A percentile compares a stretch with the other conserved stretches of the same genome.
Conservation (phyloP, 2,797 vertebrate species). For the Poecile montanus region DNA sequence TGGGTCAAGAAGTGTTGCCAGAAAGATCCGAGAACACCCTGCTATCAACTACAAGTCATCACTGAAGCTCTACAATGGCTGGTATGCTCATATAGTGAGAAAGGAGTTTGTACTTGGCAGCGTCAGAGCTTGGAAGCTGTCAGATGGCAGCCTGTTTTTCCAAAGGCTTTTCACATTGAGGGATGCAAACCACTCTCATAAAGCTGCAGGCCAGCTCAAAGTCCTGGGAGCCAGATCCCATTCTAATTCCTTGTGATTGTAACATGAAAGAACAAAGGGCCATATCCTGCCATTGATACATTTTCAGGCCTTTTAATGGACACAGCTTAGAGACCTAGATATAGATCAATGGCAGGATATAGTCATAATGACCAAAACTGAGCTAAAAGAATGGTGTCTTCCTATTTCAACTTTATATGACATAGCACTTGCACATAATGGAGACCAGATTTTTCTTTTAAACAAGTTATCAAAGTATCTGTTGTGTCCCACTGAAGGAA, state of each 20-base stretch:
- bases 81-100: accelerated
- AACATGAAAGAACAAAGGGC: conserved; percentile 37
- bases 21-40: background rate
- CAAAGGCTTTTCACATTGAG: background rate
- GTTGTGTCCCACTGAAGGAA: background rate
- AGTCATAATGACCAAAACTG: background rate
- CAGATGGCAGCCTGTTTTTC: background rate
- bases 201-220: background rate
- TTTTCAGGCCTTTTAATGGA: background rate
- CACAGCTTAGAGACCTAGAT: background rate
- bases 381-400: conserved; percentile 18
- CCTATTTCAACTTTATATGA: conserved; percentile 12
- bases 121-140: background rate
- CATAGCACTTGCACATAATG: background rate
- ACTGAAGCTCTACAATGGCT: background rate
- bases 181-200: conserved; percentile 1
- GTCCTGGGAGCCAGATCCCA: background rate
- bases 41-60: background rate
- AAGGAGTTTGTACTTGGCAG: background rate
- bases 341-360: conserved; percentile 27
- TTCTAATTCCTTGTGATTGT: background rate
- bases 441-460: background rate
- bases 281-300: conserved; percentile 47
- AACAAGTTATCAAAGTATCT: background rate
- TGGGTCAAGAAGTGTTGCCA: background rate